Conservation (phyloP, 2,888 invertebrate species). For the Orthosia gothica region DNA sequence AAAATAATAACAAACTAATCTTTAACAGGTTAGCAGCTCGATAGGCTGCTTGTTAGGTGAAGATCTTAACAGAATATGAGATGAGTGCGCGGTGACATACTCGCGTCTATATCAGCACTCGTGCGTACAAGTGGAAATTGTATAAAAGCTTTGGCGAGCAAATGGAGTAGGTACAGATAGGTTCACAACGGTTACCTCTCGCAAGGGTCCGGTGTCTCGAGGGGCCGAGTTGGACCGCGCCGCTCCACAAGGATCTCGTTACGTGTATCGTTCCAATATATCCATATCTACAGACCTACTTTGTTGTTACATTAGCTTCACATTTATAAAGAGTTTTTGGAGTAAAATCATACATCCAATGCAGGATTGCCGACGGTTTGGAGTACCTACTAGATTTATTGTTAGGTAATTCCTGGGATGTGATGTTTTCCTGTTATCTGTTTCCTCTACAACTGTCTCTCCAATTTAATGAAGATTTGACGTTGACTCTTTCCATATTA, state of each 20-base stretch:
- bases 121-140: slow-evolving; percentile 70
- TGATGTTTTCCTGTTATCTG: slow-evolving; percentile 11
- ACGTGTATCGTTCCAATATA: slow-evolving; percentile 67
- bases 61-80: slow-evolving; percentile 69
- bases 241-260: slow-evolving; percentile 72
- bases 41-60: slow-evolving; percentile 49
- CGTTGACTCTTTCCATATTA: neutral
- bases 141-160: slow-evolving; percentile 77
- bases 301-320: slow-evolving; percentile 36
- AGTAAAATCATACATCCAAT: slow-evolving; percentile 26
- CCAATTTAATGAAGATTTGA: slow-evolving; percentile 28
- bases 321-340: slow-evolving; percentile 26
- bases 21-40: slow-evolving; percentile 23
- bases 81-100: slow-evolving; percentile 64
- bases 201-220: slow-evolving; percentile 75
- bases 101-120: slow-evolving; percentile 71
- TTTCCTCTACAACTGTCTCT: slow-evolving; percentile 19
- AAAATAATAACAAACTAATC: slow-evolving; percentile 23
- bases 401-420: neutral
- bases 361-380: slow-evolving; percentile 6
- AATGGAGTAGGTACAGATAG: slow-evolving; percentile 77
- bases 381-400: slow-evolving; percentile 11
- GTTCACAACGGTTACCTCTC: slow-evolving; percentile 71
- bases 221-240: slow-evolving; percentile 69
- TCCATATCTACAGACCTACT: slow-evolving; percentile 34